Percentiles rank a stretch among this genome's conserved stretches.
Conservation (phyloP, 2,888 invertebrate species). For the Drosophila lacicola region DNA sequence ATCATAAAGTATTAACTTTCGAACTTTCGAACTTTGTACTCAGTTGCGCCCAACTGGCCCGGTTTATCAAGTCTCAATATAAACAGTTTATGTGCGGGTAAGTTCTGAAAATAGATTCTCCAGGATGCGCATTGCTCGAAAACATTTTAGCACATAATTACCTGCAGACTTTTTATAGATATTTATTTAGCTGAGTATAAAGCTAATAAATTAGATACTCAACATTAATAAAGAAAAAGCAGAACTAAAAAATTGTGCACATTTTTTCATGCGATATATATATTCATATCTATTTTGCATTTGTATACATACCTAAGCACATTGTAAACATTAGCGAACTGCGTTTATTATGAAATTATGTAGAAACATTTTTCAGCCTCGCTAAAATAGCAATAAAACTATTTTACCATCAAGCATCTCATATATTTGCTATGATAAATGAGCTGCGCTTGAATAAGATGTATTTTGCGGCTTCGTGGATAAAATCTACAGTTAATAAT, state of each 20-base stretch:
- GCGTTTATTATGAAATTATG: not conserved
- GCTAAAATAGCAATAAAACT: too few relatives aligned
- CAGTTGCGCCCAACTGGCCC: constrained; percentile 20
- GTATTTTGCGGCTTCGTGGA: too few relatives aligned
- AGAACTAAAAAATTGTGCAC: constrained; percentile 10
- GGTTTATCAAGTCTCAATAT: constrained; percentile 15
- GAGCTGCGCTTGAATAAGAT: too few relatives aligned
- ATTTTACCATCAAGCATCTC: too few relatives aligned
- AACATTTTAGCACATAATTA: constrained; percentile 73
- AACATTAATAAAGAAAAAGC: constrained; percentile 35
- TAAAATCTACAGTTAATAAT: too few relatives aligned
- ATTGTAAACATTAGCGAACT: constrained; percentile 1
- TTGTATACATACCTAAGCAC: not conserved
- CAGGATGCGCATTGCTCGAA: constrained; percentile 43
- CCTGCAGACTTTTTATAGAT: constrained; percentile 38
- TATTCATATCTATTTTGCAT: not conserved
- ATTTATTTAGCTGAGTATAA: constrained; percentile 28
- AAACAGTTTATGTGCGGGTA: constrained; percentile 20
- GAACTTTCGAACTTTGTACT: constrained; percentile 60
- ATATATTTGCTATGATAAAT: too few relatives aligned
- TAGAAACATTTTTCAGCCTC: not conserved
- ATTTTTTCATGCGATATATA: constrained; percentile 1
- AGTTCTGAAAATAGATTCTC: constrained; percentile 41
- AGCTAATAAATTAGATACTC: constrained; percentile 49
- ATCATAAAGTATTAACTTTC: constrained; percentile 41